Evolutionary conservation across 1,140 invertebrate genomes (phyloP).

Genomic region (Papilio dardanus): DNA sequence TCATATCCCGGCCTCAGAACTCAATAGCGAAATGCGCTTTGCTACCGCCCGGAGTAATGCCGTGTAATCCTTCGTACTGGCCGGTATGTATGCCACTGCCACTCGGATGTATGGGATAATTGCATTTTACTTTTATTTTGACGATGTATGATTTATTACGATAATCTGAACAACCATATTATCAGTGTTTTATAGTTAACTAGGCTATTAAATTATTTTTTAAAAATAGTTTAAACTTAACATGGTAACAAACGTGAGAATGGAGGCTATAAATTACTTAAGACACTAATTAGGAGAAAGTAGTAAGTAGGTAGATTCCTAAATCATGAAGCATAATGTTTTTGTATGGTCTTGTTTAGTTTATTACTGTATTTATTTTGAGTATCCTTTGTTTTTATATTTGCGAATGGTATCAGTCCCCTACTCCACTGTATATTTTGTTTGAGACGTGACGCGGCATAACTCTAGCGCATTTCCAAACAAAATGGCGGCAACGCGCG

Average conservation of each 20-base stretch:
- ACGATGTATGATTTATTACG: background rate
- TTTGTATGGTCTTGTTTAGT: background rate
- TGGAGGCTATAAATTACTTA: too few species aligned
- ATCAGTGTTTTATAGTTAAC: too few species aligned
- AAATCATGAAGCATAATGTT: too few species aligned
- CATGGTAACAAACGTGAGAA: too few species aligned
- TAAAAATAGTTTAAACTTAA: too few species aligned
- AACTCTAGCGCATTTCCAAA: conserved; percentile 32
- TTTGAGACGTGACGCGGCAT: conserved; percentile 41
- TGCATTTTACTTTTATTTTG: background rate
- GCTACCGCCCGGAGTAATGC: background rate
- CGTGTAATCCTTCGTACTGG: conserved; percentile 14
- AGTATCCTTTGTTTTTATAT: conserved; percentile 11
- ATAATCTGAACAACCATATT: background rate
- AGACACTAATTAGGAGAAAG: too few species aligned
- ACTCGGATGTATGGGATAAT: background rate
- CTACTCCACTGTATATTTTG: conserved; percentile 34
- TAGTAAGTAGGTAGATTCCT: too few species aligned
- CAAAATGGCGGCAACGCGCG: conserved; percentile 31
- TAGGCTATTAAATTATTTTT: too few species aligned
- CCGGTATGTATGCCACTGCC: background rate
- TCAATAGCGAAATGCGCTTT: conserved; percentile 33
- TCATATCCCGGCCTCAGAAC: conserved; percentile 32
- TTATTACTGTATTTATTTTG: background rate
- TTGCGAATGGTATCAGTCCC: conserved; percentile 5